A percentile compares a stretch with the other conserved stretches of the same genome.
These are phyloP conservation scores for Orientallactaga sibirica DNA, from an alignment of 2,797 vertebrate species.

Conservation along the genomic window DNA sequence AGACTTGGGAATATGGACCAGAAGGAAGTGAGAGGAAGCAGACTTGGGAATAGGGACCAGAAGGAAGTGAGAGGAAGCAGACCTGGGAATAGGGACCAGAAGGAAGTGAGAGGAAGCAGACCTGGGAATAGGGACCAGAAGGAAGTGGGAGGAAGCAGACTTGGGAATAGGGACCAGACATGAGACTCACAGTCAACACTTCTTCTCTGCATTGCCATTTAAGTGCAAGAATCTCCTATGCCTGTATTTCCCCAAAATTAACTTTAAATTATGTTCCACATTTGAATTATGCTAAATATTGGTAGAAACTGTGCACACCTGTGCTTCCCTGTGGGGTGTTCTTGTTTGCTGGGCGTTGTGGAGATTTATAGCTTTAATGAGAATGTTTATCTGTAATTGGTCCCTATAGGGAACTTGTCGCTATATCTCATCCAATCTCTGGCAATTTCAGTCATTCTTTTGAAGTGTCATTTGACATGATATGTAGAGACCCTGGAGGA, in stretches of 20 bases:
- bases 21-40: too few species aligned
- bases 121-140: too few species aligned
- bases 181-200: background rate
- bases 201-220: background rate
- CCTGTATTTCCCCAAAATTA: constrained; percentile 60
- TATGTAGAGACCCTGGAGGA: background rate
- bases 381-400: constrained; percentile 77
- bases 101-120: too few species aligned
- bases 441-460: constrained; percentile 66
- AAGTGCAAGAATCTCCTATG: background rate
- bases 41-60: too few species aligned
- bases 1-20: too few species aligned
- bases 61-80: too few species aligned
- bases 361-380: constrained; percentile 74
- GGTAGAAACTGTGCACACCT: constrained; percentile 71
- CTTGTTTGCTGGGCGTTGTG: constrained; percentile 55
- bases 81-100: too few species aligned
- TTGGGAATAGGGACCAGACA: background rate
- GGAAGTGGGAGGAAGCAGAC: background rate
- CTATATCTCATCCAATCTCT: constrained; percentile 19
- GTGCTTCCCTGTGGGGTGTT: constrained; percentile 69
- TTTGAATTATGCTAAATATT: constrained; percentile 76
- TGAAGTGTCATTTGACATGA: background rate
- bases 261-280: constrained; percentile 69
- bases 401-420: constrained; percentile 61